phyloP scores from a whole-genome alignment of 2,113 vertebrate genomes.

The Larimichthys polyactis region DNA sequence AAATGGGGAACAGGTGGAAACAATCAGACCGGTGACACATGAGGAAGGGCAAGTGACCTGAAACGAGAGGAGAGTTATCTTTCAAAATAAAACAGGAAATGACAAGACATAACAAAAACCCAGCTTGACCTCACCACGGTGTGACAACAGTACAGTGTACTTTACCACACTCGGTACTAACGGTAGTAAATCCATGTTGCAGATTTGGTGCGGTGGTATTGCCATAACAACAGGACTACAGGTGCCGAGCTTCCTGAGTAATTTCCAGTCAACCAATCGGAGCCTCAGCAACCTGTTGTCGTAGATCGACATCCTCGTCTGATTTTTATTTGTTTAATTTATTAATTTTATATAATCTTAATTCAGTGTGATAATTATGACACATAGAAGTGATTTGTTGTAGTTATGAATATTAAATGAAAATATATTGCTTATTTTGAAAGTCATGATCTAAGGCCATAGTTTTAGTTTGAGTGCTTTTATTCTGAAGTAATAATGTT shows the following conservation, averaged over 20 bases:
- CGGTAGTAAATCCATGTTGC: slow-evolving; percentile 31
- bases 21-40: too few species aligned
- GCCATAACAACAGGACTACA: slow-evolving; percentile 90
- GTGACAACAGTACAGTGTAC: background rate
- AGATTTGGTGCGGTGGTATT: slow-evolving; percentile 96
- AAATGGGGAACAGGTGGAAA: too few species aligned
- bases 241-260: slow-evolving; percentile 91
- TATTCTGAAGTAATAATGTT: background rate
- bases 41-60: too few species aligned
- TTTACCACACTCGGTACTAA: background rate
- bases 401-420: background rate
- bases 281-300: slow-evolving; percentile 88
- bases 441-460: background rate
- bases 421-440: slow-evolving; percentile 2
- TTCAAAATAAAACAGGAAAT: too few species aligned
- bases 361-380: background rate
- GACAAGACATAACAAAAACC: too few species aligned
- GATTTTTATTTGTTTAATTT: slow-evolving; percentile 3
- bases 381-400: background rate
- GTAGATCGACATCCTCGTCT: slow-evolving; percentile 56
- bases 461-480: background rate
- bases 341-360: background rate
- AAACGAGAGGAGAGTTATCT: too few species aligned
- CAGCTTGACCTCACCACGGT: too few species aligned
- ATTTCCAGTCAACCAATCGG: slow-evolving; percentile 85